Percentiles rank a stretch among this genome's conserved stretches.
Conservation (phyloP, 2,888 invertebrate species). For the Athripsodes cinereus region DNA sequence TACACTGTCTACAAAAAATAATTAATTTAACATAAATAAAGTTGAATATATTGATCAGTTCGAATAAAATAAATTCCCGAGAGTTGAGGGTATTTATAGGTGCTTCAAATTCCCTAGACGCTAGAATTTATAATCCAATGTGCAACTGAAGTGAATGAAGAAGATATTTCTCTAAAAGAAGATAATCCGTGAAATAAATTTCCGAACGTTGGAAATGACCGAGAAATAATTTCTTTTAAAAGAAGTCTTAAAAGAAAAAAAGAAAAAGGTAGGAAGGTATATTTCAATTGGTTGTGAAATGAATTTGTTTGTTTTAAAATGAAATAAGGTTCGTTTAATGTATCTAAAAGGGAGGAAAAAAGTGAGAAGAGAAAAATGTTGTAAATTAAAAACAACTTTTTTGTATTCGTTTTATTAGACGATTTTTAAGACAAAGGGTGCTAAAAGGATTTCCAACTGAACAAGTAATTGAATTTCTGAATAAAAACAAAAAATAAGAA, state of each 20-base stretch:
- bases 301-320: conserved; percentile 1
- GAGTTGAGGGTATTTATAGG: too few relatives aligned
- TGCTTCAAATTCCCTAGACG: too few relatives aligned
- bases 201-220: neutral
- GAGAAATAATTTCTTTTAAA: too few relatives aligned
- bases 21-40: too few relatives aligned
- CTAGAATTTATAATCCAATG: too few relatives aligned
- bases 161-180: neutral
- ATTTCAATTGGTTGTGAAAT: neutral
- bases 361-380: neutral
- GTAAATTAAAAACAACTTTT: conserved; percentile 1
- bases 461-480: too few relatives aligned
- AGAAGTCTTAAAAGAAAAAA: neutral
- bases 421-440: neutral
- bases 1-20: too few relatives aligned
- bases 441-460: neutral
- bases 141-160: too few relatives aligned
- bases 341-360: neutral
- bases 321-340: neutral
- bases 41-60: too few relatives aligned
- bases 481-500: too few relatives aligned
- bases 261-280: neutral
- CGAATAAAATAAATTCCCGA: too few relatives aligned
- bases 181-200: neutral
- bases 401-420: neutral